Conservation (phyloP, 2,113 vertebrate genomes). For the Uropsilus gracilis region DNA sequence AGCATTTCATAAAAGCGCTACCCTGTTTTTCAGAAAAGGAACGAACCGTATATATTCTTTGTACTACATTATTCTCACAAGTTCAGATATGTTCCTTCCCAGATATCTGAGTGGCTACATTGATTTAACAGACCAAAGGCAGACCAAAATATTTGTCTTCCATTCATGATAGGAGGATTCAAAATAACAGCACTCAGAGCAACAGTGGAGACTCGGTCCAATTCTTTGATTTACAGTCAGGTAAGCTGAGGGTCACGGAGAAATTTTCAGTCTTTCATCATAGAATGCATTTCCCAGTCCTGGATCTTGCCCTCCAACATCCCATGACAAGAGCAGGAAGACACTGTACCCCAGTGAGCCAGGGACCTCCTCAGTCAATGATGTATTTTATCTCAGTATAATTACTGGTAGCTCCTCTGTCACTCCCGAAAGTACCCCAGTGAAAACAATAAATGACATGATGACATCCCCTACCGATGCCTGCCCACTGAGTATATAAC, state of each 20-base stretch:
- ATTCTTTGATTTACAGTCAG: neutral
- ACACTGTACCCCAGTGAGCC: neutral
- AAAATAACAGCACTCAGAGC: neutral
- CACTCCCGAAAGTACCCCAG: neutral
- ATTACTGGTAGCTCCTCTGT: neutral
- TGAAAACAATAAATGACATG: neutral
- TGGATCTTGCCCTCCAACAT: neutral
- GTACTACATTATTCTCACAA: neutral
- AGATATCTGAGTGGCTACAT: neutral
- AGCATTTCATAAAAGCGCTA: neutral
- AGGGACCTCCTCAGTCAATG: fast-evolving
- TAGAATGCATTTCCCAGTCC: neutral
- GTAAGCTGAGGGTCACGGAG: neutral
- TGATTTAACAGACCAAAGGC: neutral
- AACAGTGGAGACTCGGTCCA: neutral
- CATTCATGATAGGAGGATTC: neutral
- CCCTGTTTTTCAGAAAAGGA: neutral
- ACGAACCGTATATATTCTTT: neutral
- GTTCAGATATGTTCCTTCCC: neutral
- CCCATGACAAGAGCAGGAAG: neutral
- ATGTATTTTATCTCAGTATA: fast-evolving
- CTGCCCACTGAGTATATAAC: neutral
- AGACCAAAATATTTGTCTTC: neutral
- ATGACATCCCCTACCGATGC: neutral
- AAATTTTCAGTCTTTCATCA: neutral